Percentiles rank a stretch among this genome's conserved stretches.
Evolutionary conservation across 2,113 vertebrate species (phyloP).

Genomic region (Caranx melampygus): DNA sequence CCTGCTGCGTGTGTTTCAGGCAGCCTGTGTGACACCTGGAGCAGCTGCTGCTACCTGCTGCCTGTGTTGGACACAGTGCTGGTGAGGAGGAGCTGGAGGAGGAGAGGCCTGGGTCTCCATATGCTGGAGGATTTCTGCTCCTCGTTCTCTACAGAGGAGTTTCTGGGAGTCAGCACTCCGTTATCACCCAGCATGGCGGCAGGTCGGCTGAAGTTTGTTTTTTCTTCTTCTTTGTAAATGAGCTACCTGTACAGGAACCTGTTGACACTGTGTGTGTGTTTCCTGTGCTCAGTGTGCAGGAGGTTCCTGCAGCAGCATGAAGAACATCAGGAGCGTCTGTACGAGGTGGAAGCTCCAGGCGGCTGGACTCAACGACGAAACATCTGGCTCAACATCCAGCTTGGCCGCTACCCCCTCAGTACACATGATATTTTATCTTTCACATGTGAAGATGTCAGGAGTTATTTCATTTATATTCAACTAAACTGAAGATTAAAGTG

Average conservation of each 20-base stretch:
- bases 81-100: slow-evolving; percentile 83
- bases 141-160: slow-evolving; percentile 83
- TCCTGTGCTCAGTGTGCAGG: slow-evolving; percentile 85
- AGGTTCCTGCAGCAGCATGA: slow-evolving; percentile 84
- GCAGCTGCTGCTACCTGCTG: slow-evolving; percentile 85
- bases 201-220: slow-evolving; percentile 79
- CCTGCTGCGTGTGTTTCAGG: slow-evolving; percentile 76
- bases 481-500: not conserved
- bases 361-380: slow-evolving; percentile 88
- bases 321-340: slow-evolving; percentile 85
- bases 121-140: slow-evolving; percentile 92
- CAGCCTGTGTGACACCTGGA: slow-evolving; percentile 83
- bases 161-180: slow-evolving; percentile 91
- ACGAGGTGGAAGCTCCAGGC: slow-evolving; percentile 91
- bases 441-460: not conserved
- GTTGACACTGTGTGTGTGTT: not conserved
- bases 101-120: slow-evolving; percentile 86
- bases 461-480: not conserved
- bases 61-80: slow-evolving; percentile 92
- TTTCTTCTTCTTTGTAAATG: not conserved
- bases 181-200: slow-evolving; percentile 89
- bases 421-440: not conserved
- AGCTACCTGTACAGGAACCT: not conserved
- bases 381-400: slow-evolving; percentile 91
- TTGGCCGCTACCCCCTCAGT: slow-evolving; percentile 76